Conservation (phyloP, 2,888 invertebrate species). For the Macaria liturata region DNA sequence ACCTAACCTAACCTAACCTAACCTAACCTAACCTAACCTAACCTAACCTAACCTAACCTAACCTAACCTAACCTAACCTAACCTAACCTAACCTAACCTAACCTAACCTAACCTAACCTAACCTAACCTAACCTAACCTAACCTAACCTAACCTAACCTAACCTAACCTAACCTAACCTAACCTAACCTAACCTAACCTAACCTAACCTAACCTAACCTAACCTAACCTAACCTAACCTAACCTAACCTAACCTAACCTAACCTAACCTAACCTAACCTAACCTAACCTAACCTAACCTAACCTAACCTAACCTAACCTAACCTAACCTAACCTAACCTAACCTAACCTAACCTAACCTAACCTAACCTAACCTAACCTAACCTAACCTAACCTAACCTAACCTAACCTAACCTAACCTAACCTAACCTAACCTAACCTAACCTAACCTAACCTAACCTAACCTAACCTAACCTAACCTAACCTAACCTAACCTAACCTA, state of each 20-base stretch:
- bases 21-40: background rate
- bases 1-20: constrained; percentile 15
- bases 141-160: constrained; percentile 30
- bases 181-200: constrained; percentile 6
- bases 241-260: constrained; percentile 24
- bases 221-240: constrained; percentile 28
- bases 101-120: background rate
- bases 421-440: constrained; percentile 34
- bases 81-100: background rate
- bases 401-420: constrained; percentile 33
- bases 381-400: constrained; percentile 34
- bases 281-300: constrained; percentile 24
- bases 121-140: constrained; percentile 25
- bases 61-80: background rate
- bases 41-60: background rate
- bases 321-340: constrained; percentile 30
- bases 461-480: constrained; percentile 17
- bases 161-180: constrained; percentile 30
- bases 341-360: constrained; percentile 34
- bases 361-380: constrained; percentile 31
- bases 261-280: constrained; percentile 25
- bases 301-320: constrained; percentile 28
- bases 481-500: constrained; percentile 26
- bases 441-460: constrained; percentile 19
- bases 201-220: constrained; percentile 24